phyloP scores from a whole-genome alignment of 2,888 invertebrate species.

The Hartigia nigra region DNA sequence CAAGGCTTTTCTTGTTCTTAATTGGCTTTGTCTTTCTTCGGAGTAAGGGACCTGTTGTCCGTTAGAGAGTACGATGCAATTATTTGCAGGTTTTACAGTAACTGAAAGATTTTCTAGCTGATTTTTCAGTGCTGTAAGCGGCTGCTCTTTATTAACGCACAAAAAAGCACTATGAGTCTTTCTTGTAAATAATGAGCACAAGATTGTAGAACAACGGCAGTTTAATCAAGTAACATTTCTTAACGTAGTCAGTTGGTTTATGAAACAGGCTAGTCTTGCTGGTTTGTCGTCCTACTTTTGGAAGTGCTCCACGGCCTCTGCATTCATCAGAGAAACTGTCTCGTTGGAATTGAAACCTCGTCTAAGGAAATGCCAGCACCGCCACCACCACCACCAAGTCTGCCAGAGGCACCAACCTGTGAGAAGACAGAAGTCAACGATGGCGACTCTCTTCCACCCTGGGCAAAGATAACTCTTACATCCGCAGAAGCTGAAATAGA shows the following conservation, averaged over 20 bases:
- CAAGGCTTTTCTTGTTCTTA: not conserved
- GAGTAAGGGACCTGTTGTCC: not conserved
- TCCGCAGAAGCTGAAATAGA: constrained; percentile 61
- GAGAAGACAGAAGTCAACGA: constrained; percentile 54
- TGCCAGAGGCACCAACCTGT: constrained; percentile 49
- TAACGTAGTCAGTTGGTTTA: not conserved
- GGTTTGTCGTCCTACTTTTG: not conserved
- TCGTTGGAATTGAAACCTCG: not conserved
- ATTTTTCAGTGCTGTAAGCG: too few species aligned
- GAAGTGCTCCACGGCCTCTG: not conserved
- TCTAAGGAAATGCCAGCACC: constrained; percentile 44
- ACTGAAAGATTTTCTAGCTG: too few species aligned
- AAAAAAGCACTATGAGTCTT: too few species aligned
- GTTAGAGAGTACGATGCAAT: not conserved
- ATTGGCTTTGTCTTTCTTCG: not conserved
- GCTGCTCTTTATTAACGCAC: too few species aligned
- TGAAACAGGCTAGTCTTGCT: not conserved
- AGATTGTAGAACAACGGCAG: not conserved
- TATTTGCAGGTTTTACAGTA: too few species aligned
- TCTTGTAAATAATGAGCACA: too few species aligned
- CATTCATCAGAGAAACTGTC: not conserved
- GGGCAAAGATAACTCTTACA: constrained; percentile 61
- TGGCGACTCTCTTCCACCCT: constrained; percentile 54
- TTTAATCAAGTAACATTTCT: not conserved
- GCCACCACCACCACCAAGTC: constrained; percentile 53